A percentile compares a stretch with the other conserved stretches of the same genome.
Evolutionary conservation across 2,113 vertebrate species (phyloP).

Genomic region (Cettia cetti): DNA sequence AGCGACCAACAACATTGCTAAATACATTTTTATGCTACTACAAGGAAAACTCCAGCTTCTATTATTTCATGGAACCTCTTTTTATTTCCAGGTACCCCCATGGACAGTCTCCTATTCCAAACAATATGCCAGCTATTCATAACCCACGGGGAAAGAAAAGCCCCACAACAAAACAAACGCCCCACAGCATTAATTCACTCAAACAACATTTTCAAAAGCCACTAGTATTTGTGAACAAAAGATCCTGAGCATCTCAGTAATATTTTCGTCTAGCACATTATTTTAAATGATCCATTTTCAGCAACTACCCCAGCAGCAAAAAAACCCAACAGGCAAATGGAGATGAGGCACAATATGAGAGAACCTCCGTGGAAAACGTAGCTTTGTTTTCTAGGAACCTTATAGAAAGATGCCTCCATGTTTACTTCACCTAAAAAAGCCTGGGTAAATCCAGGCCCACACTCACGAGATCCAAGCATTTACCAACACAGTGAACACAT

Average conservation of each 20-base stretch:
- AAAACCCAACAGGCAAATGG: not conserved
- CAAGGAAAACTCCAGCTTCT: not conserved
- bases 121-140: slow-evolving; percentile 12
- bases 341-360: not conserved
- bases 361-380: accelerated
- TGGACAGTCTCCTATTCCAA: not conserved
- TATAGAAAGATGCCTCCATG: not conserved
- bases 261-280: not conserved
- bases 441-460: not conserved
- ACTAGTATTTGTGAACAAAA: not conserved
- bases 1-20: not conserved
- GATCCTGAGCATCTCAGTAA: not conserved
- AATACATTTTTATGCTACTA: not conserved
- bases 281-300: not conserved
- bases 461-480: not conserved
- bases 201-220: not conserved
- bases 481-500: not conserved
- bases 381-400: not conserved
- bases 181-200: not conserved
- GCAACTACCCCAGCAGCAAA: not conserved
- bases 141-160: not conserved
- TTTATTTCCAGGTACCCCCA: slow-evolving; percentile 26
- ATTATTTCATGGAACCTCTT: not conserved
- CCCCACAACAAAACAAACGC: not conserved
- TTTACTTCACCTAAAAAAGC: not conserved